phyloP scores from a whole-genome alignment of 1,140 invertebrate species.

The Eulimnadia texana region DNA sequence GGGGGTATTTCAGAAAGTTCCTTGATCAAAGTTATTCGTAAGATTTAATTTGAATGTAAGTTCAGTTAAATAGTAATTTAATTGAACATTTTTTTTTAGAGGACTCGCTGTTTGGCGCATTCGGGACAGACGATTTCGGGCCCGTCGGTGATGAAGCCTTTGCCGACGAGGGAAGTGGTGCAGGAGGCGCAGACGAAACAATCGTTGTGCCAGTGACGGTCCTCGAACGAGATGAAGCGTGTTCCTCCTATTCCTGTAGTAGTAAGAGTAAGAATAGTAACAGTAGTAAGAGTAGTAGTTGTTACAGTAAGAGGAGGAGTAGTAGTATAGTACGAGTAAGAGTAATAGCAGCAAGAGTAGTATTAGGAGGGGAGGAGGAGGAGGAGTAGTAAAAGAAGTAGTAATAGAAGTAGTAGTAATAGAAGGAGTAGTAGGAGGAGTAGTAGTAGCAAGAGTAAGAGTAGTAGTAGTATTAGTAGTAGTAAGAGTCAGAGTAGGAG shows the following conservation, averaged over 20 bases:
- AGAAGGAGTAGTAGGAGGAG: too few relatives aligned
- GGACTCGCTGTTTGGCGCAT: slow-evolving; percentile 90
- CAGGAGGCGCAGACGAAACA: slow-evolving; percentile 97
- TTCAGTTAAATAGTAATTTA: not conserved
- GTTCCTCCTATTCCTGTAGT: slow-evolving; percentile 86
- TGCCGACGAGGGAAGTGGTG: slow-evolving; percentile 85
- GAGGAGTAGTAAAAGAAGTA: too few relatives aligned
- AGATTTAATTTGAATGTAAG: too few relatives aligned
- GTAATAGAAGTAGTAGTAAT: too few relatives aligned
- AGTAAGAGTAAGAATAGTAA: not conserved
- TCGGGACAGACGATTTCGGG: slow-evolving; percentile 96
- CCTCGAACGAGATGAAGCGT: slow-evolving; percentile 98
- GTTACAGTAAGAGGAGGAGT: not conserved
- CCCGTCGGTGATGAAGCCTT: slow-evolving; percentile 95
- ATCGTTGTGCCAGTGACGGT: slow-evolving; percentile 99
- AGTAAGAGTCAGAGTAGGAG: too few relatives aligned
- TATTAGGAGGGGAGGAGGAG: too few relatives aligned
- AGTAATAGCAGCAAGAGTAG: too few relatives aligned
- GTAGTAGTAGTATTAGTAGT: too few relatives aligned
- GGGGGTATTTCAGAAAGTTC: too few relatives aligned
- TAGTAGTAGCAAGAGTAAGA: too few relatives aligned
- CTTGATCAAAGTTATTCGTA: too few relatives aligned
- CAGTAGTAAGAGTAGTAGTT: not conserved
- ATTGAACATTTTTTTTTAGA: slow-evolving; percentile 38
- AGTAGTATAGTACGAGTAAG: too few relatives aligned